These are phyloP conservation scores for Dusona sp. DNA, from an alignment of 2,888 invertebrate genomes.

Conservation along the genomic window DNA sequence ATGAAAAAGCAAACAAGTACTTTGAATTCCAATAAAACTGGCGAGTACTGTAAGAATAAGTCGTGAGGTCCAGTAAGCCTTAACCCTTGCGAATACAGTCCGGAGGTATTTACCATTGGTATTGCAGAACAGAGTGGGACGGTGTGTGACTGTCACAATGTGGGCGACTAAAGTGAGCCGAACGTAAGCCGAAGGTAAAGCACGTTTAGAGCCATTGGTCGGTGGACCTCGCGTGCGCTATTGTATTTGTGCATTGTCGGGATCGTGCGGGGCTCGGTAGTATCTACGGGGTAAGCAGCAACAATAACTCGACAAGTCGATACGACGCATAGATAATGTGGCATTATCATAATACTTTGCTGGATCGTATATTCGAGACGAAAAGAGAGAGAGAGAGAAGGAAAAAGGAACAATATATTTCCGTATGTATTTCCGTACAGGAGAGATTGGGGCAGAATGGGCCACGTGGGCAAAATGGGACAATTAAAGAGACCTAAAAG, in stretches of 20 bases:
- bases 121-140: constrained; percentile 1
- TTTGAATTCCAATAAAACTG: not conserved
- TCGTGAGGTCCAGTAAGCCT: not conserved
- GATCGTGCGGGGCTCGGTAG: constrained; percentile 60
- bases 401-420: not conserved
- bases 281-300: constrained; percentile 69
- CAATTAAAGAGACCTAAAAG: not conserved
- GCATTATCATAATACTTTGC: constrained; percentile 78
- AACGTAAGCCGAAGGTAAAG: constrained; percentile 30
- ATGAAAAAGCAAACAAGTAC: not conserved
- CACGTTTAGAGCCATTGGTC: constrained; percentile 31
- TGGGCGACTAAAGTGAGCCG: constrained; percentile 1
- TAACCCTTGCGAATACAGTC: not conserved
- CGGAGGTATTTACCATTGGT: not conserved
- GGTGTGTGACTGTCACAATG: constrained; percentile 4
- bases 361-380: constrained; percentile 71
- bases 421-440: not conserved
- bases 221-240: constrained; percentile 49
- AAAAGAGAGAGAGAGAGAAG: not conserved
- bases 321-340: constrained; percentile 77
- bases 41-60: not conserved
- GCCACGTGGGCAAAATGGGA: not conserved
- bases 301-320: constrained; percentile 79
- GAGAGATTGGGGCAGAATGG: constrained; percentile 19
- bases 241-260: constrained; percentile 60